Percentiles rank a stretch among this genome's conserved stretches.
These are phyloP conservation scores for Cardiocondyla obscurior DNA, from an alignment of 1,140 invertebrate genomes.

Conservation along the genomic window DNA sequence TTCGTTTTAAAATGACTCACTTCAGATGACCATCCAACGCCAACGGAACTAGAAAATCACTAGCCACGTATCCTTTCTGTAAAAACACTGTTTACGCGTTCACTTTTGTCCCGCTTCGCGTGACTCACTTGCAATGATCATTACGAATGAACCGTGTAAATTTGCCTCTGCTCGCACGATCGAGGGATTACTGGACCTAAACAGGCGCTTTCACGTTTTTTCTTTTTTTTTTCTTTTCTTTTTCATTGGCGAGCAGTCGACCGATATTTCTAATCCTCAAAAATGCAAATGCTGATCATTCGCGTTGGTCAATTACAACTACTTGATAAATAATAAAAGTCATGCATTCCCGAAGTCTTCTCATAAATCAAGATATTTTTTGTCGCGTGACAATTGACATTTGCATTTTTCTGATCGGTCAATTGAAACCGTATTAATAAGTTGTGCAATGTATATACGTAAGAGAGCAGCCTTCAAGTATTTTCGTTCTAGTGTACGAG, in stretches of 20 bases:
- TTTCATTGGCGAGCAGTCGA: neutral
- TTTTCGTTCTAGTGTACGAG: neutral
- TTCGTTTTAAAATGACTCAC: constrained; percentile 20
- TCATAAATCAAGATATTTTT: neutral
- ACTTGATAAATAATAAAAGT: neutral
- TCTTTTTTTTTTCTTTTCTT: neutral
- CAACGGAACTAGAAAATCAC: constrained; percentile 29
- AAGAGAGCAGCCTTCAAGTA: constrained; percentile 3
- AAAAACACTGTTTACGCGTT: constrained; percentile 23
- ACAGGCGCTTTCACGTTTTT: neutral
- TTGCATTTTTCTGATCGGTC: neutral
- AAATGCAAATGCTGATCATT: neutral
- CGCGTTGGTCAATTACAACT: neutral
- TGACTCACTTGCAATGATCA: constrained; percentile 16
- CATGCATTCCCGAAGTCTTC: neutral
- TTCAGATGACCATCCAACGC: neutral
- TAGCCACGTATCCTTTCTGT: neutral
- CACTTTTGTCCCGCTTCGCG: constrained; percentile 16
- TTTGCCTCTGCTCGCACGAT: constrained; percentile 10
- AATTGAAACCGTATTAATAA: constrained; percentile 18
- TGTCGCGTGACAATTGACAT: neutral
- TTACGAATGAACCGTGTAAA: constrained; percentile 14
- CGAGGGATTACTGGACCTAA: constrained; percentile 1
- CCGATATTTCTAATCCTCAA: neutral
- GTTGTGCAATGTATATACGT: neutral